Base-by-base conservation (phyloP, 2,797 vertebrate species). In the Paguma larvata region DNA sequence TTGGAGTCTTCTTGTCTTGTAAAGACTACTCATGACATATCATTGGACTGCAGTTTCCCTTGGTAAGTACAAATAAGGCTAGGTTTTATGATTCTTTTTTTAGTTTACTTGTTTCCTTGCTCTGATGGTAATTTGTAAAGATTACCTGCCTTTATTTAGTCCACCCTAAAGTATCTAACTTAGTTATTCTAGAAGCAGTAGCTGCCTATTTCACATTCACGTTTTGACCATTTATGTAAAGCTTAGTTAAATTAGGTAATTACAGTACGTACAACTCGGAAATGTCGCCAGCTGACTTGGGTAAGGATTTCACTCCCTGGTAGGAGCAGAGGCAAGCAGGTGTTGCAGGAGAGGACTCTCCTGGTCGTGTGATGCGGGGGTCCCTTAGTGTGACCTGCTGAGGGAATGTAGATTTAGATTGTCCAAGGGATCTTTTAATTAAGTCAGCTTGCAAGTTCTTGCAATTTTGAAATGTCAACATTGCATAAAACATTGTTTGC, bases 91-190 rank as follows among this genome's bases (percentile, higher is more conserved):
- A 19, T 59, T 80, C 73, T 67, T 63, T 59, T 32, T 53, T 53
- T 53, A 53, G 51, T 59, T 73, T 73, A 90, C 65, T 67, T 38
- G 67, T 1, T 89, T 72, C 9, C 18, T 44, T 85, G 23, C 21
- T 92, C 59, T 73, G 16, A 59, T 67, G n/a, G 56, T 85, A 34
- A 92, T 89, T 89, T 41, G 3, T 85, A 75, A 79, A 72, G 51
- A 15, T 73, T 63, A 78, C 44, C 63, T 96, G 38, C 51, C 18
- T 89, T 92, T 96, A 53, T 70, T 85, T 92, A 89, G 79, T 80
- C 23, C 67, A 48, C 53, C 56, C 67, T 48, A 23, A 68, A 80
- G 53, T 95, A 41, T 56, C 65, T 73, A 30, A 67, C 38, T 82
- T 78, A 80, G 21, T 89, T 86, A 46, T 65, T n/a, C 32, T 34